A percentile compares a stretch with the other conserved stretches of the same genome.
phyloP scores from a whole-genome alignment of 2,113 vertebrate genomes.

The Sardina pilchardus region DNA sequence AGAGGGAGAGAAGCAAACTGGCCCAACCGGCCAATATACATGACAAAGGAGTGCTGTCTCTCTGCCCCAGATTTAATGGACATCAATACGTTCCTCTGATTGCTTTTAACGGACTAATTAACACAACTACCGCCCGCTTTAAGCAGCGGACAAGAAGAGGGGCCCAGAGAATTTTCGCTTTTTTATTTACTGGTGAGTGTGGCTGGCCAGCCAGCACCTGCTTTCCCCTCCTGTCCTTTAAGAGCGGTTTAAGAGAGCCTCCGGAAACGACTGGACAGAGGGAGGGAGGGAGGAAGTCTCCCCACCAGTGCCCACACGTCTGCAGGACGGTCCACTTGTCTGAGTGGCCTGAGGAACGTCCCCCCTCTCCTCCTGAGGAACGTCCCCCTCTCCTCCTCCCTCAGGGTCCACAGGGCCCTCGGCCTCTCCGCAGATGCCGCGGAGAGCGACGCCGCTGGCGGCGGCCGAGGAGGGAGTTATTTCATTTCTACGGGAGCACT shows the following conservation, averaged over 20 bases:
- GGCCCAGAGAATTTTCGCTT: background rate
- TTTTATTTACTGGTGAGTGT: constrained; percentile 13
- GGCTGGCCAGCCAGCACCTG: background rate
- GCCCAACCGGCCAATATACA: constrained; percentile 58
- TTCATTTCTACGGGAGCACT: constrained; percentile 37
- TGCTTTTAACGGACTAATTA: constrained; percentile 41
- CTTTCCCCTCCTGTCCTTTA: background rate
- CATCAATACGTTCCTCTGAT: constrained; percentile 35
- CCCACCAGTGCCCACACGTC: background rate
- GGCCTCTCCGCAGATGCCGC: background rate
- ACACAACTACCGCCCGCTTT: background rate
- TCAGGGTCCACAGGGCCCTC: background rate
- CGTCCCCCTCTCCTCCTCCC: background rate
- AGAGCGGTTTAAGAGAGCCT: background rate
- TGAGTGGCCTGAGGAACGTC: background rate
- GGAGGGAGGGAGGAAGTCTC: background rate
- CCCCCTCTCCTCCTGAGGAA: background rate
- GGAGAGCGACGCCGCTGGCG: background rate
- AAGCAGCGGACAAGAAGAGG: background rate
- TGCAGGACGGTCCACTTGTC: background rate
- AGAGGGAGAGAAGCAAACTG: constrained; percentile 76
- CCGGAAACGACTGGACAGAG: background rate
- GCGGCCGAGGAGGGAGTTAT: constrained; percentile 29
- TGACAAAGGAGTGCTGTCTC: constrained; percentile 47
- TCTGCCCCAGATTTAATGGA: constrained; percentile 38